Percentiles rank a stretch among this genome's conserved stretches.
Conservation (phyloP, 2,888 invertebrate species). For the Xanthostigma xanthostigma region DNA sequence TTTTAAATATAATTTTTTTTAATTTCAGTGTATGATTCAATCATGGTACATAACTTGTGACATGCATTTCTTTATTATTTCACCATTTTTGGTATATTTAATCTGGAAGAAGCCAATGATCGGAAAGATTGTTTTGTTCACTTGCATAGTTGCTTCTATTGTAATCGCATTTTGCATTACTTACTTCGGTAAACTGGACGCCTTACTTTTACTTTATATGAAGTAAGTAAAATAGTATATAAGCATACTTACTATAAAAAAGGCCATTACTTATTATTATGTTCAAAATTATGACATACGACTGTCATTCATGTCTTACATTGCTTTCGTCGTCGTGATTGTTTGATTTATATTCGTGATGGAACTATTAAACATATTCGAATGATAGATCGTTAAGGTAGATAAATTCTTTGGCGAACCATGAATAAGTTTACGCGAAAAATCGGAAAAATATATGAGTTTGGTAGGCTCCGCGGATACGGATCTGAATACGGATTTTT, state of each 20-base stretch:
- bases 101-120: conserved; percentile 18
- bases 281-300: too few relatives aligned
- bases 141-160: conserved; percentile 16
- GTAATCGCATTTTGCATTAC: conserved; percentile 18
- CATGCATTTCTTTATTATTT: conserved; percentile 19
- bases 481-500: too few relatives aligned
- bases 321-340: too few relatives aligned
- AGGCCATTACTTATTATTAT: too few relatives aligned
- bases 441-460: too few relatives aligned
- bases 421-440: too few relatives aligned
- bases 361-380: too few relatives aligned
- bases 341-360: too few relatives aligned
- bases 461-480: too few relatives aligned
- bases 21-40: conserved; percentile 36
- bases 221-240: conserved; percentile 16
- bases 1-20: conserved; percentile 3
- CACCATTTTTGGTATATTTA: conserved; percentile 18
- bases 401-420: too few relatives aligned
- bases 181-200: conserved; percentile 19
- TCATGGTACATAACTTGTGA: conserved; percentile 34
- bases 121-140: conserved; percentile 14
- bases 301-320: too few relatives aligned
- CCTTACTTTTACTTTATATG: conserved; percentile 20
- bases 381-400: too few relatives aligned
- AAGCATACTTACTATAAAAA: not conserved